Evolutionary conservation across 2,797 vertebrate species (phyloP), one percentile per base, ranked within the genome.

Genomic region (Graptemys geographica): DNA sequence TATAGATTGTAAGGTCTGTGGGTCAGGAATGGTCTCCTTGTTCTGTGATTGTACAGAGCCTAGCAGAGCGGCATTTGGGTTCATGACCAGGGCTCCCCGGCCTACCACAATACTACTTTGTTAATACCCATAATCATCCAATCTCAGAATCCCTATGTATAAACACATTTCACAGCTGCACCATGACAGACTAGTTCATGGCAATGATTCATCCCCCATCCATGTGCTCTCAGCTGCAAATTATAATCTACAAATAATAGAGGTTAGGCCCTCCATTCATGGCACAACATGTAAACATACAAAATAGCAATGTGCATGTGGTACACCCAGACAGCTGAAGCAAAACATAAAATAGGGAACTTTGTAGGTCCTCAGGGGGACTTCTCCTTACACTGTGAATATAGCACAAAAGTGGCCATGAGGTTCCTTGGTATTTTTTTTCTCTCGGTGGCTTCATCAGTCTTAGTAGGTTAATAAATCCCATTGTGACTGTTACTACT

Each of bases 311-410:
- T 31, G 12, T 31, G 57, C 28, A n/a, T 21, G 2, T n/a, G 18
- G 19, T 53, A 19, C 16, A 31, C 4, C 47, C 1, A 57, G 12
- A 3, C 23, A 2, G 0, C 18, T 2, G 57, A 1, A 2, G 83
- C 27, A 1, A 52, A 88, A 27, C 21, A 2, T 9, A 3, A 41
- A 44, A 4, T 3, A 27, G 65, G 59, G 28, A 62, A 62, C 13
- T 62, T 62, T 59, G 57, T 59, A 31, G 57, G 28, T 31, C 57
- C 27, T 12, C 27, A 7, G 59, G 59, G 59, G 59, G 12, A 7
- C 59, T 62, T 13, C 4, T 62, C 59, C 7, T 62, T 62, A 16
- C 59, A 33, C 5, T 13, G n/a, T 2, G 5, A 80, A 8, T 25
- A 21, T 3, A 5, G 0, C 12, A 53, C 55, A 7, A 33, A n/a